Base-by-base conservation (phyloP, 2,888 invertebrate species). In the Linnaemya tessellans region DNA sequence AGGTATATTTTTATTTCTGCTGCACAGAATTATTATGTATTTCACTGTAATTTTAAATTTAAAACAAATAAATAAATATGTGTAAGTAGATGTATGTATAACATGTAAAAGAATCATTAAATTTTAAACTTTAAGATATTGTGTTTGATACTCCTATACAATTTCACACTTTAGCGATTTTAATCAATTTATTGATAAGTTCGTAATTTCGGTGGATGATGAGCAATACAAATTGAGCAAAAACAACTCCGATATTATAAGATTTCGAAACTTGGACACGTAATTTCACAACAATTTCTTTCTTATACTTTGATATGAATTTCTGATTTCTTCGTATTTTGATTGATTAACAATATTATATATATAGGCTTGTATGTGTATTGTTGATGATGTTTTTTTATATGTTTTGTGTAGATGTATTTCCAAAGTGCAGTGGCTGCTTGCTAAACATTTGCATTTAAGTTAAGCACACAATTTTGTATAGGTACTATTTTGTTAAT, bases 21-120 rank as follows among this genome's bases (percentile, higher is more conserved):
- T 41, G 49, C 25, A 30, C 56, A 78, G 70, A 67, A 81, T 38
- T 73, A 74, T 51, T 80, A 56, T 77, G 56, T 67, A 43, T 84
- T 75, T 81, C 74, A 81, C 80, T 68, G 74, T 68, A 81, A 73
- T 73, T 80, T 73, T 15, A 73, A 11, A 49, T 68, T n/a, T n/a
- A n/a, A n/a, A n/a, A n/a, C n/a, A 68, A 67, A 8, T 11, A 60
- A 22, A 58, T 18, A 20, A 46, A 35, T 58, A 20, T n/a, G 38
- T n/a, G 38, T 15, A 58, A 43, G 38, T 15, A 58, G 30, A 73
- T 18, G 18, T n/a, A 38, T 9, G 7, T 60, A n/a, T n/a, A 46
- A 46, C 38, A 38, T 54, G 4, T 38, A 13, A 38, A 30, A 49
- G 5, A 38, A 62, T 62, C 8, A 38, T 9, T 41, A 70, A 70